phyloP scores from a whole-genome alignment of 2,797 vertebrate genomes.

The Halcyon smyrnensis region DNA sequence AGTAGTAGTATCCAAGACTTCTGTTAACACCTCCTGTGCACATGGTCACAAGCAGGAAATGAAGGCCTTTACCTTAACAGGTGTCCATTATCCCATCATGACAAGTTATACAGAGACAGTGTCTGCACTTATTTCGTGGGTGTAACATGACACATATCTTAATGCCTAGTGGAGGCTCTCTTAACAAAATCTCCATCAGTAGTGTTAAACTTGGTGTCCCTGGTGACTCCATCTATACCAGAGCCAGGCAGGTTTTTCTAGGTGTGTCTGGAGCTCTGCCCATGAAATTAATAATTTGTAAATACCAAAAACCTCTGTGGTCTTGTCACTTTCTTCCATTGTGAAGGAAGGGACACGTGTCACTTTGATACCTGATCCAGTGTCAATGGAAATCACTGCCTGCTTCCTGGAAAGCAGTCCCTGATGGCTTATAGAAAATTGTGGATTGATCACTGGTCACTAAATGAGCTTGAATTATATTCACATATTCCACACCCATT shows the following conservation, averaged over 20 bases:
- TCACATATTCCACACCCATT: neutral
- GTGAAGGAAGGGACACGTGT: neutral
- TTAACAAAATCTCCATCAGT: neutral
- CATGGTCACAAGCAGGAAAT: neutral
- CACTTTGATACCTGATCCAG: neutral
- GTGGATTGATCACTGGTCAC: neutral
- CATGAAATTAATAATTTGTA: fast-evolving
- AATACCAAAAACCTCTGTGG: neutral
- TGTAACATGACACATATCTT: fast-evolving
- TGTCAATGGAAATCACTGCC: neutral
- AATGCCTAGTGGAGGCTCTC: neutral
- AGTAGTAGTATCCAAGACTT: neutral
- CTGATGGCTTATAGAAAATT: neutral
- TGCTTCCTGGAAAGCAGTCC: neutral
- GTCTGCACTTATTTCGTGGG: neutral
- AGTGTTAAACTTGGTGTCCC: neutral
- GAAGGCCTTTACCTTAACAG: neutral
- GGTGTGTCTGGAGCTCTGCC: neutral
- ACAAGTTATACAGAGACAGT: neutral
- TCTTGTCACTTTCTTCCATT: neutral
- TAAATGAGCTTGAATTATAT: neutral
- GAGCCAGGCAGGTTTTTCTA: neutral
- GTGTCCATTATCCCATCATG: neutral
- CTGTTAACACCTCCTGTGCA: neutral
- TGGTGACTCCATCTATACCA: neutral